Evolutionary conservation across 2,797 vertebrate genomes (phyloP), one percentile per base, ranked within the genome.

Genomic region (Gallinago solitaria): DNA sequence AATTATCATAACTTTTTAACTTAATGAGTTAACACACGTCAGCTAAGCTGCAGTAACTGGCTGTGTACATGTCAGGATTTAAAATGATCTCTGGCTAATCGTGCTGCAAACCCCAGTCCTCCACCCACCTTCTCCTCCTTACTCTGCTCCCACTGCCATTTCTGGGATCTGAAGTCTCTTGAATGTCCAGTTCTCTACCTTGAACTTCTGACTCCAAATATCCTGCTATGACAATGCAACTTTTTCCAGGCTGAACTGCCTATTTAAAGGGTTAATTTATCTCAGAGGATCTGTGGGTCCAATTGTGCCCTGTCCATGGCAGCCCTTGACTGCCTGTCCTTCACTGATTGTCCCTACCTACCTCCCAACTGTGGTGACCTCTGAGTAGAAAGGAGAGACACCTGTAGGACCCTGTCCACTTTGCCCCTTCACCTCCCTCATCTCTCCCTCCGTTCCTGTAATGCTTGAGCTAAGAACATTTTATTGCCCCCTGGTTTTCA

Each of bases 401-500:
- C 97, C 98, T 97, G 97, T 97, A 92, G 97, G 91, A 96, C 69
- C 84, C 85, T 30, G 69, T 84, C 87, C 9, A 57, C 85, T 82
- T 20, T 86, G 93, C 89, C 97, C 97, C 95, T 87, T 97, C 97
- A 93, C 90, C 98, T 95, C 95, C 12, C 77, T 73, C 95, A 41
- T 93, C 21, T 91, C 86, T 54, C 61, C 68, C 86, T 47, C 78
- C 32, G 5, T 35, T 93, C 95, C 97, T 89, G 45, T 90, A 95
- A 89, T 76, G 95, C 91, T 96, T 48, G 20, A 87, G 74, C 90
- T 97, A 97, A 97, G 97, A 98, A 97, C 97, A 97, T 98, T 98
- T 98, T 98, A 98, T 98, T 98, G 98, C 97, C 97, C 98, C 96
- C 95, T 98, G 97, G 97, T 98, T 98, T 98, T 98, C 98, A 98